These are phyloP conservation scores for Mus spretus DNA, from an alignment of 2,797 vertebrate genomes.

Conservation along the genomic window DNA sequence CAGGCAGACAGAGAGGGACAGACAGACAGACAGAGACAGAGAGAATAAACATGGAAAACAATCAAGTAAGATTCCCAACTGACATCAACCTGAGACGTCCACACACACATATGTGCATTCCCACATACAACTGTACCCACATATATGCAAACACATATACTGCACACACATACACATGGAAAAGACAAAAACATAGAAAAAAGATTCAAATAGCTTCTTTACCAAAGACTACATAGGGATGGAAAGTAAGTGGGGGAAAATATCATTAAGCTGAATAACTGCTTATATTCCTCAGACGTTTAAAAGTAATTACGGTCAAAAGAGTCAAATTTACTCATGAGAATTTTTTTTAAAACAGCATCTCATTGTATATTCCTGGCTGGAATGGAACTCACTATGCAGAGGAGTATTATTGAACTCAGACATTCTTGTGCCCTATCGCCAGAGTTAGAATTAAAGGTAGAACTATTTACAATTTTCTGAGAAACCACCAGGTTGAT, in stretches of 20 bases:
- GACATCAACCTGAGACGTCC: neutral
- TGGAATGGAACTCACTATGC: neutral
- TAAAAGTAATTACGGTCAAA: neutral
- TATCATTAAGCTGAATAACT: neutral
- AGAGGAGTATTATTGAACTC: neutral
- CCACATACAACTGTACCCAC: neutral
- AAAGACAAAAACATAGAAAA: neutral
- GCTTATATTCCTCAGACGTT: neutral
- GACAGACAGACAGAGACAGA: neutral
- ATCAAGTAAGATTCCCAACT: neutral
- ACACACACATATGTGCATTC: neutral
- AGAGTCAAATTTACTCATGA: conserved; percentile 44
- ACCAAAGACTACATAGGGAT: neutral
- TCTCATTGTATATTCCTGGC: neutral
- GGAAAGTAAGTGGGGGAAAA: neutral
- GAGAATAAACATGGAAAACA: neutral
- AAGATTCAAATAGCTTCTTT: neutral
- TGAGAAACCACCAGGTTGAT: neutral
- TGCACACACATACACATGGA: neutral
- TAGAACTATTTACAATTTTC: neutral
- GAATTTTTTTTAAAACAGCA: neutral
- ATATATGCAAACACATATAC: neutral
- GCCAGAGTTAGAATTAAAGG: neutral
- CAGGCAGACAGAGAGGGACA: too few relatives aligned
- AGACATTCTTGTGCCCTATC: neutral